Evolutionary conservation across 2,113 vertebrate species (phyloP).

Genomic region (Pseudopodoces humilis): DNA sequence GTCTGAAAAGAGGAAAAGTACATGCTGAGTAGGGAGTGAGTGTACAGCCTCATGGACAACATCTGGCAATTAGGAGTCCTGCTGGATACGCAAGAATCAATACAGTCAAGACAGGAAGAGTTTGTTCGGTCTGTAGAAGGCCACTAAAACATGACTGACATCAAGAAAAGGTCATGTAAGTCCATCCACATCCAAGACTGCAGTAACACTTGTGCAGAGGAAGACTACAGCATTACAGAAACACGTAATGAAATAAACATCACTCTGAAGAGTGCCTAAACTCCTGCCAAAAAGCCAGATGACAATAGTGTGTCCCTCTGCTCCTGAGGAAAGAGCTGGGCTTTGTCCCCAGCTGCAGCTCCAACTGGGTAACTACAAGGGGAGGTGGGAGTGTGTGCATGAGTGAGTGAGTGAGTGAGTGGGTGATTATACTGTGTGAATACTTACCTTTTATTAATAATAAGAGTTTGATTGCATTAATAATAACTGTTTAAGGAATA

Average conservation of each 20-base stretch:
- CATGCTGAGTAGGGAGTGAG: accelerated
- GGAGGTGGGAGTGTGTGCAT: neutral
- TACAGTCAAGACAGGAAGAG: accelerated
- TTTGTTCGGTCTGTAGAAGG: neutral
- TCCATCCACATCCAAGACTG: accelerated
- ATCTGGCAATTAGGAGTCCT: neutral
- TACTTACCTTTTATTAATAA: neutral
- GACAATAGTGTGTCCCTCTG: no score
- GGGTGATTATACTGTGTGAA: neutral
- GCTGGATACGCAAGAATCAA: neutral
- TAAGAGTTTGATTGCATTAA: neutral
- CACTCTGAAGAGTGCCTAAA: neutral
- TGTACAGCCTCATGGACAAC: neutral
- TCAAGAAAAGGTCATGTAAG: neutral
- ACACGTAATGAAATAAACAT: neutral
- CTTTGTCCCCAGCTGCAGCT: neutral
- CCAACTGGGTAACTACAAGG: neutral
- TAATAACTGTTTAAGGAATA: neutral
- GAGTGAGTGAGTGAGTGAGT: neutral
- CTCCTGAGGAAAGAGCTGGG: neutral
- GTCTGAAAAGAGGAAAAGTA: neutral
- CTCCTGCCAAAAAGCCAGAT: neutral
- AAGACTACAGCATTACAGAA: neutral
- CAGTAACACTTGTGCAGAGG: neutral
- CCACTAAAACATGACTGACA: neutral